These are phyloP conservation scores for Myodes glareolus DNA, from an alignment of 2,113 vertebrate genomes.

Conservation along the genomic window DNA sequence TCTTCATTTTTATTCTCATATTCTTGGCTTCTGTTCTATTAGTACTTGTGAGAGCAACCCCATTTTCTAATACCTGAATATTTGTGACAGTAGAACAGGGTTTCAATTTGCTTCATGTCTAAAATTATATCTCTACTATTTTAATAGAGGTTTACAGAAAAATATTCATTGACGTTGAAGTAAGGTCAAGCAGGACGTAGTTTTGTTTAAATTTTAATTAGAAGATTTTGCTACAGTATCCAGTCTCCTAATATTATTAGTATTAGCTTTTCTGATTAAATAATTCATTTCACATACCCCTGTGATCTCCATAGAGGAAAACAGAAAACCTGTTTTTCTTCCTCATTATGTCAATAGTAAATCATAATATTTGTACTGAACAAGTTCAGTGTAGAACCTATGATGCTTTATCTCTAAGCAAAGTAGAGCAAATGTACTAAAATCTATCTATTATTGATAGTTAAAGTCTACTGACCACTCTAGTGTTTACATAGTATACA, in stretches of 20 bases:
- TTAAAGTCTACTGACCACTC: neutral
- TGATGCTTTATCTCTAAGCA: neutral
- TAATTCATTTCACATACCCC: neutral
- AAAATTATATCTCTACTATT: neutral
- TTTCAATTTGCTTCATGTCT: neutral
- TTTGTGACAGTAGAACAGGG: neutral
- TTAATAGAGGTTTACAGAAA: neutral
- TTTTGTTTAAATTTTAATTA: neutral
- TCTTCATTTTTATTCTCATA: conserved; percentile 11
- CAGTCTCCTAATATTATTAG: neutral
- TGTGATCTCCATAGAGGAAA: neutral
- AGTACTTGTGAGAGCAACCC: neutral
- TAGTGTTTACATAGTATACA: neutral
- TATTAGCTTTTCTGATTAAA: neutral
- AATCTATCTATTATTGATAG: neutral
- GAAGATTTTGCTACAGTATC: neutral
- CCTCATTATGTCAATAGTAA: neutral
- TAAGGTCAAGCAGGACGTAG: neutral
- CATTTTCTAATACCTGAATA: neutral
- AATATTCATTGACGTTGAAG: neutral
- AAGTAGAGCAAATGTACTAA: neutral
- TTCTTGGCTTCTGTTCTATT: neutral
- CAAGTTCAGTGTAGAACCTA: neutral
- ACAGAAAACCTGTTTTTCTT: neutral
- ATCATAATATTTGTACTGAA: neutral